Conservation (phyloP, 2,113 vertebrate species). For the Nyctereutes procyonoides region DNA sequence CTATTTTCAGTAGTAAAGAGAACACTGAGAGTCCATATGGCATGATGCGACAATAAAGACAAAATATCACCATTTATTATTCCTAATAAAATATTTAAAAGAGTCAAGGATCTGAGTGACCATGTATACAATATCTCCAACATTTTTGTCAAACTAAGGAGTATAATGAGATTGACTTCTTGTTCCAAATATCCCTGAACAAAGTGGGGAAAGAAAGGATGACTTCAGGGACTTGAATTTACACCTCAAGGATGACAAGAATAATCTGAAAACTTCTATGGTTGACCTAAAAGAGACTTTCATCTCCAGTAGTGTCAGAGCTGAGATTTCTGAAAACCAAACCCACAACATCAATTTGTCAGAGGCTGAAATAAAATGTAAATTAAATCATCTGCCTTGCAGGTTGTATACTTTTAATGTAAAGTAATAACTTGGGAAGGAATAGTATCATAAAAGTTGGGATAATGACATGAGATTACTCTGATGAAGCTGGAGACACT, state of each 20-base stretch:
- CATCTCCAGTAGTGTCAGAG: neutral
- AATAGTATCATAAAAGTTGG: neutral
- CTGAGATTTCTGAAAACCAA: neutral
- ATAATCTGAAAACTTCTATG: neutral
- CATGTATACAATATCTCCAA: neutral
- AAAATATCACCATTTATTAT: neutral
- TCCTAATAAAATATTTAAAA: neutral
- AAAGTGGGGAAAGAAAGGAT: neutral
- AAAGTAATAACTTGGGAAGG: neutral
- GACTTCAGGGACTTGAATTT: neutral
- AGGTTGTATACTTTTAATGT: neutral
- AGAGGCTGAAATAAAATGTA: neutral
- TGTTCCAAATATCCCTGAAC: neutral
- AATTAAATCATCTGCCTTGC: neutral
- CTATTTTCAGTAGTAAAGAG: neutral
- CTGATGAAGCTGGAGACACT: neutral
- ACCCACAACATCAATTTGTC: neutral
- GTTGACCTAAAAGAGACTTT: neutral
- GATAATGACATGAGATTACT: neutral
- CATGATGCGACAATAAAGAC: neutral
- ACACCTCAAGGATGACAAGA: neutral
- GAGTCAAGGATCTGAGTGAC: neutral
- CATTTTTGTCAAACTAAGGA: neutral
- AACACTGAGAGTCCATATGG: neutral
- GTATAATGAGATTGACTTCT: neutral